These are phyloP conservation scores for Catotricha subobsoleta DNA, from an alignment of 2,888 invertebrate species.

Conservation along the genomic window DNA sequence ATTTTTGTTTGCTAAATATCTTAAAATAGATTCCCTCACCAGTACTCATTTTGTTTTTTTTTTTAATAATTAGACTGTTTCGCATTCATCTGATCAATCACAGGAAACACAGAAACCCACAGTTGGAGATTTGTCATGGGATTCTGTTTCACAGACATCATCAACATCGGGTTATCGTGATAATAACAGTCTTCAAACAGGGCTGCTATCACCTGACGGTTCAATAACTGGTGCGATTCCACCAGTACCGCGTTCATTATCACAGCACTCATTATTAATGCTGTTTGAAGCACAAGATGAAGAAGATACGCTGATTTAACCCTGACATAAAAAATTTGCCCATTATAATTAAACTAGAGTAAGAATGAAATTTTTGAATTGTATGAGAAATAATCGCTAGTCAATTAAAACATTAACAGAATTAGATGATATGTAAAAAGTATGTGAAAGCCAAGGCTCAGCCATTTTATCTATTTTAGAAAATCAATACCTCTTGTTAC, in stretches of 20 bases:
- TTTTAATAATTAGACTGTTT: background rate
- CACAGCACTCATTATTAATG: conserved; percentile 58
- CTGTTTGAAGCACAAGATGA: conserved; percentile 68
- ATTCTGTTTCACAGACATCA: conserved; percentile 66
- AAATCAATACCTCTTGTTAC: too few relatives aligned
- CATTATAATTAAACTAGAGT: too few relatives aligned
- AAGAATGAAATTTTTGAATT: too few relatives aligned
- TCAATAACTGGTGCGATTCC: conserved; percentile 47
- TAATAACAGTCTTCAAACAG: conserved; percentile 38
- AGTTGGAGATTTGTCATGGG: conserved; percentile 54
- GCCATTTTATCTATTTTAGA: too few relatives aligned
- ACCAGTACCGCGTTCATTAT: conserved; percentile 42
- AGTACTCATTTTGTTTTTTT: background rate
- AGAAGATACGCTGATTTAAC: conserved; percentile 68
- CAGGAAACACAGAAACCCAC: conserved; percentile 17
- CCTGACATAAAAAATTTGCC: background rate
- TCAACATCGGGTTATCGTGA: conserved; percentile 71
- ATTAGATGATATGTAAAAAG: too few relatives aligned
- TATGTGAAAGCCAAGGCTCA: too few relatives aligned
- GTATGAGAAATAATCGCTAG: too few relatives aligned
- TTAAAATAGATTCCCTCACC: too few relatives aligned
- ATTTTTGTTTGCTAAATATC: background rate
- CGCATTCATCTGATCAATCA: conserved; percentile 6
- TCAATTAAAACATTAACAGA: too few relatives aligned
- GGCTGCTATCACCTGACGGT: conserved; percentile 29